A percentile compares a stretch with the other conserved stretches of the same genome.
These are phyloP conservation scores for Phaenicophaeus curvirostris DNA, from an alignment of 2,797 vertebrate genomes.

Conservation along the genomic window DNA sequence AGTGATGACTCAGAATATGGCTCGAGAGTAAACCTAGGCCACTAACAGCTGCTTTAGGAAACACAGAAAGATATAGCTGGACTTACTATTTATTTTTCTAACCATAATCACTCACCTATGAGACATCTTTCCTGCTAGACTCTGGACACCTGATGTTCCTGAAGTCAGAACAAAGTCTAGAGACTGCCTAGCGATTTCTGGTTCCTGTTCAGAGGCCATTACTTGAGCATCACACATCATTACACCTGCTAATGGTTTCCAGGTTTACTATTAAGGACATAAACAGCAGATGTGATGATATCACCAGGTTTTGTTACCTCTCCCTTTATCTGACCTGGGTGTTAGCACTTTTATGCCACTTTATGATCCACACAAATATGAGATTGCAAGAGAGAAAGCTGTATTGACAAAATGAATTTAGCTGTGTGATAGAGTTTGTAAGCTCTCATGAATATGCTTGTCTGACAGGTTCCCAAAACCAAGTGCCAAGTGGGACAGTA, in stretches of 20 bases:
- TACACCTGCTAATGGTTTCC: neutral
- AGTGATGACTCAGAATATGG: neutral
- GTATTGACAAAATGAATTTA: neutral
- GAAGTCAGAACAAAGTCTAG: neutral
- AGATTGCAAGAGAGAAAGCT: neutral
- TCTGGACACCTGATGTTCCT: neutral
- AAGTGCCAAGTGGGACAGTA: neutral
- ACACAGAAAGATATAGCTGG: neutral
- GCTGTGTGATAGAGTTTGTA: neutral
- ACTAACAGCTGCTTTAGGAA: neutral
- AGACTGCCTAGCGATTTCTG: neutral
- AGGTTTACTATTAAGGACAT: neutral
- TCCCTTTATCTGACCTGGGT: neutral
- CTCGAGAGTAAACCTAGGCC: neutral
- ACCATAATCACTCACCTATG: neutral
- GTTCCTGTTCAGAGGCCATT: neutral
- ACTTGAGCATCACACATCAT: neutral
- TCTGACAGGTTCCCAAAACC: neutral
- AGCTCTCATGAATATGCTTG: accelerated
- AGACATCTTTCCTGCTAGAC: neutral
- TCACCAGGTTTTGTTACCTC: neutral
- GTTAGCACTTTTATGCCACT: neutral
- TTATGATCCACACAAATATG: neutral
- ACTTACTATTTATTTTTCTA: neutral
- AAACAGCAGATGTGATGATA: neutral